Conservation (phyloP, 2,888 invertebrate genomes). For the Platycheirus rosarum region DNA sequence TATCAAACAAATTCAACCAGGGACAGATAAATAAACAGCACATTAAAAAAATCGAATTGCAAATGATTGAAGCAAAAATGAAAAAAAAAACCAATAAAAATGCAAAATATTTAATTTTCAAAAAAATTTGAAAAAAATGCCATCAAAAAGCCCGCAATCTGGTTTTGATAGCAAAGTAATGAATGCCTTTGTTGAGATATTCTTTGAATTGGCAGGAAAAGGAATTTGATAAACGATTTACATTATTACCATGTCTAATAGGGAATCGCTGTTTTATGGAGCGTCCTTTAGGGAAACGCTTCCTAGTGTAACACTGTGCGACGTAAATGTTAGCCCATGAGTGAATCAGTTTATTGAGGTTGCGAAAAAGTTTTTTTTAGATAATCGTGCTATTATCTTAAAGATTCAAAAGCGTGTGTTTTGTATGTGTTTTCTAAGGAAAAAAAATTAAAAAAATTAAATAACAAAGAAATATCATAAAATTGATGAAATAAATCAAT, state of each 20-base stretch:
- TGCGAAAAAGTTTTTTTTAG: too few species aligned
- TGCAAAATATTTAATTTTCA: constrained; percentile 40
- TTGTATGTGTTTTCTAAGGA: too few species aligned
- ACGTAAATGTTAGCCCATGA: not conserved
- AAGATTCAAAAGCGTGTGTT: too few species aligned
- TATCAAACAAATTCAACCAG: constrained; percentile 25
- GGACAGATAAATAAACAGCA: constrained; percentile 33
- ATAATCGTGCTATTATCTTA: too few species aligned
- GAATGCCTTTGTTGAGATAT: constrained; percentile 13
- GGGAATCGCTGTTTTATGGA: not conserved
- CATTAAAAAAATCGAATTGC: constrained; percentile 53
- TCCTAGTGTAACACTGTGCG: not conserved
- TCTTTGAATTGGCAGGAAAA: not conserved
- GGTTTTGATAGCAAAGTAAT: constrained; percentile 22
- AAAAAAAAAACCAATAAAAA: constrained; percentile 49
- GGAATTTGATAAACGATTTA: constrained; percentile 1
- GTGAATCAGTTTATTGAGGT: too few species aligned
- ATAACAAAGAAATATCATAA: too few species aligned
- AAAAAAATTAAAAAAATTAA: too few species aligned
- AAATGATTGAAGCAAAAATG: constrained; percentile 39
- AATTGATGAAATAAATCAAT: too few species aligned
- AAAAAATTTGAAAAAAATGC: constrained; percentile 8
- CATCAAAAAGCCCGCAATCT: constrained; percentile 15
- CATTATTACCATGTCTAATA: not conserved
- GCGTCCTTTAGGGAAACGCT: not conserved